A percentile compares a stretch with the other conserved stretches of the same genome.
These are phyloP conservation scores for Silurus meridionalis DNA, from an alignment of 2,113 vertebrate species.

Conservation along the genomic window DNA sequence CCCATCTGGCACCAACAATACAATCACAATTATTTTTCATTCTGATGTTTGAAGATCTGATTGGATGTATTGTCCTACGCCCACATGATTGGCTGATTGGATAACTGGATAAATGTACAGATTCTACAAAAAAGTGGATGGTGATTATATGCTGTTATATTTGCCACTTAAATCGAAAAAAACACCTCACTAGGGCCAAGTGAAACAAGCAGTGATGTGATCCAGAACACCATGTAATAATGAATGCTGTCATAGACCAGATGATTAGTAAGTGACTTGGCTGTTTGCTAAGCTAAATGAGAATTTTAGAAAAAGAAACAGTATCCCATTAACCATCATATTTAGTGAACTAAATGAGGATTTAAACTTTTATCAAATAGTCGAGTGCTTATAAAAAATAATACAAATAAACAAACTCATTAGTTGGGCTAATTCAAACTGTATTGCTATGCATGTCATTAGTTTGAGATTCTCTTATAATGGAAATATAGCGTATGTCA, in stretches of 20 bases:
- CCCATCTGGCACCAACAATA: not conserved
- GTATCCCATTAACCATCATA: not conserved
- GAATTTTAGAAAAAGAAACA: constrained; percentile 27
- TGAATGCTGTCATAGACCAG: not conserved
- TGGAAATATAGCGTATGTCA: constrained; percentile 37
- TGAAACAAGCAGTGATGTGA: constrained; percentile 24
- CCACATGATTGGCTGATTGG: not conserved
- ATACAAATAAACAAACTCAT: constrained; percentile 68
- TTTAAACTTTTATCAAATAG: too few species aligned
- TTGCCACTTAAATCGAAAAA: constrained; percentile 30
- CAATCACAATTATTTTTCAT: not conserved
- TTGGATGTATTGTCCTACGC: not conserved
- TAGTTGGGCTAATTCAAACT: constrained; percentile 61
- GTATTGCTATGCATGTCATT: constrained; percentile 57
- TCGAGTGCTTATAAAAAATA: constrained; percentile 47
- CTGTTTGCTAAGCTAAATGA: constrained; percentile 30
- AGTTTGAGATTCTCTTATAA: constrained; percentile 60
- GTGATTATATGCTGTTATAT: not conserved
- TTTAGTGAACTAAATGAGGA: not conserved
- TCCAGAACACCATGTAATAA: constrained; percentile 4
- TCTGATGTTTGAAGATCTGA: not conserved
- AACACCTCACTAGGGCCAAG: constrained; percentile 14
- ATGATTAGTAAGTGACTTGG: not conserved
- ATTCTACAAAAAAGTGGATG: not conserved
- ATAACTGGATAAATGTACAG: not conserved